Conservation (phyloP, 2,113 vertebrate species). For the Rhabdornis inornatus region DNA sequence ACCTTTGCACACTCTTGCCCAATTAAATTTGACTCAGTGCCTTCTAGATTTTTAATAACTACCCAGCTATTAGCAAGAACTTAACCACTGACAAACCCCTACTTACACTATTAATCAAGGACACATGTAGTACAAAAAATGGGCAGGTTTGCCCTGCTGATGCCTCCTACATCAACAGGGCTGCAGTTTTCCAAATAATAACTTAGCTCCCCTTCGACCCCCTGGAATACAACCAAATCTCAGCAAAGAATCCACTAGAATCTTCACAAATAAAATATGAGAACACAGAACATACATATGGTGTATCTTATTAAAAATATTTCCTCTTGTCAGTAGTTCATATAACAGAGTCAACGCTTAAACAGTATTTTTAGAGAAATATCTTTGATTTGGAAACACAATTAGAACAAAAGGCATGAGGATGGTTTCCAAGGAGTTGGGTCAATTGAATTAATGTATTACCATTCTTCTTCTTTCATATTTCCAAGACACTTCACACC, state of each 20-base stretch:
- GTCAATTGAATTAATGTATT: neutral
- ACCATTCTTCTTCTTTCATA: neutral
- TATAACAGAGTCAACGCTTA: neutral
- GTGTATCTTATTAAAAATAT: neutral
- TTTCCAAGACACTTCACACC: neutral
- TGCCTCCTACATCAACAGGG: neutral
- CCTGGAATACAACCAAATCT: neutral
- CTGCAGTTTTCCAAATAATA: neutral
- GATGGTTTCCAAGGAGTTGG: neutral
- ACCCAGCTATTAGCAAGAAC: neutral
- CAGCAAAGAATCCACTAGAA: neutral
- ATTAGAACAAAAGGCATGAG: neutral
- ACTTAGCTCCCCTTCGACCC: neutral
- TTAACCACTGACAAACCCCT: neutral
- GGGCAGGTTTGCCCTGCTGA: neutral
- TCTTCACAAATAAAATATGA: neutral
- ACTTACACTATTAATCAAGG: neutral
- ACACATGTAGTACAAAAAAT: neutral
- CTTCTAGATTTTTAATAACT: constrained; percentile 24
- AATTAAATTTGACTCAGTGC: constrained; percentile 37
- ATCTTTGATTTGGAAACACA: neutral
- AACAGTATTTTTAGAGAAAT: neutral
- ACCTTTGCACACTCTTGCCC: constrained; percentile 28
- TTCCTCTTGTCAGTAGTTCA: neutral
- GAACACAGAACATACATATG: neutral